These are phyloP conservation scores for Pherbina coryleti DNA, from an alignment of 2,888 invertebrate species.

Conservation along the genomic window DNA sequence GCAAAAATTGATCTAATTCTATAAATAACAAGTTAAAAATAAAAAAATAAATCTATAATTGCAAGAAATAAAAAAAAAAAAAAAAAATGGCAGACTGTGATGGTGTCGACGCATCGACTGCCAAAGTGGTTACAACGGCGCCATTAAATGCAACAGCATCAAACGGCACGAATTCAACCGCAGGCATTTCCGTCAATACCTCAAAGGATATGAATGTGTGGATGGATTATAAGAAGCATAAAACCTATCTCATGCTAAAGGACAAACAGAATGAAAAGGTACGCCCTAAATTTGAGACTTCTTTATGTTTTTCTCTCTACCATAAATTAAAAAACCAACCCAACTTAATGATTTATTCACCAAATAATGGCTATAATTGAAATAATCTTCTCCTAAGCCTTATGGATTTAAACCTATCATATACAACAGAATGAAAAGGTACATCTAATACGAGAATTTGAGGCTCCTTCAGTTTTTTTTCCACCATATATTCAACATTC, in stretches of 20 bases:
- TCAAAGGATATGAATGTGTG: slow-evolving; percentile 57
- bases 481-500: background rate
- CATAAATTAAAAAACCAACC: background rate
- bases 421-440: slow-evolving; percentile 64
- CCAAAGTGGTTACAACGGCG: slow-evolving; percentile 28
- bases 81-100: slow-evolving; percentile 54
- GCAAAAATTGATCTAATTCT: background rate
- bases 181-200: slow-evolving; percentile 17
- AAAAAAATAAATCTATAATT: background rate
- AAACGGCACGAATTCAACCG: background rate
- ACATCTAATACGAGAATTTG: slow-evolving; percentile 40
- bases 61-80: slow-evolving; percentile 11
- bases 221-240: slow-evolving; percentile 67
- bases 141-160: background rate
- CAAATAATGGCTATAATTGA: background rate
- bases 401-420: slow-evolving; percentile 66
- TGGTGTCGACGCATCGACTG: slow-evolving; percentile 44
- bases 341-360: background rate
- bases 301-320: background rate
- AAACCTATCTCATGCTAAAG: slow-evolving; percentile 66
- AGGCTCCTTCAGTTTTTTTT: background rate
- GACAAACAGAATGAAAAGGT: slow-evolving; percentile 66
- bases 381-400: background rate
- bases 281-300: slow-evolving; percentile 34
- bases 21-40: background rate